phyloP scores from a whole-genome alignment of 2,797 vertebrate genomes.

The Sebastolobus alascanus region DNA sequence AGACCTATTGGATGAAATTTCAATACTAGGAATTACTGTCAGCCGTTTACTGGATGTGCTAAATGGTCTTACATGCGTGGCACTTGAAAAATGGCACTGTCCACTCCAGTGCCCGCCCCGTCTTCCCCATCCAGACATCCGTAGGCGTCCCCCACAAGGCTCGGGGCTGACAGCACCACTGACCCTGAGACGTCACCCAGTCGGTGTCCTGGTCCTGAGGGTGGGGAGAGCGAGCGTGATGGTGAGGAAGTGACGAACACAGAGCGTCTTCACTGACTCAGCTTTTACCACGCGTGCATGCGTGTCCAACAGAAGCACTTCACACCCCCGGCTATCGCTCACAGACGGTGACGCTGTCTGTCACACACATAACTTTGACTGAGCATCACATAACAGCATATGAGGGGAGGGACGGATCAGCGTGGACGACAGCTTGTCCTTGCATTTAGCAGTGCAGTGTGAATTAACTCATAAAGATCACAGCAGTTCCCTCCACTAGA shows the following conservation, averaged over 20 bases:
- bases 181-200: slow-evolving; percentile 91
- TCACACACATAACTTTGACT: slow-evolving; percentile 27
- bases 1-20: background rate
- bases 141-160: slow-evolving; percentile 87
- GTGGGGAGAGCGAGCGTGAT: slow-evolving; percentile 21
- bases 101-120: slow-evolving; percentile 89
- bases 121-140: slow-evolving; percentile 93
- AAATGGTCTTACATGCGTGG: slow-evolving; percentile 92
- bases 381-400: slow-evolving; percentile 32
- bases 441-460: slow-evolving; percentile 18
- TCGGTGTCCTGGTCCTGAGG: slow-evolving; percentile 90
- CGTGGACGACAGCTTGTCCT: slow-evolving; percentile 31
- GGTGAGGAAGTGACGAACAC: slow-evolving; percentile 1
- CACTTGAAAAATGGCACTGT: slow-evolving; percentile 94
- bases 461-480: background rate
- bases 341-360: slow-evolving; percentile 25
- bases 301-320: slow-evolving; percentile 43
- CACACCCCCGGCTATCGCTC: slow-evolving; percentile 31
- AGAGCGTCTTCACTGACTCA: slow-evolving; percentile 12
- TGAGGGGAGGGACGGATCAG: slow-evolving; percentile 17
- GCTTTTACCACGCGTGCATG: slow-evolving; percentile 41
- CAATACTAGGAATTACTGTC: background rate
- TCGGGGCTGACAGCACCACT: slow-evolving; percentile 91
- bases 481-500: slow-evolving; percentile 5
- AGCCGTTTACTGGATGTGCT: background rate